Conservation (phyloP, 2,888 invertebrate species). For the Prosopocoilus inquinatus region DNA sequence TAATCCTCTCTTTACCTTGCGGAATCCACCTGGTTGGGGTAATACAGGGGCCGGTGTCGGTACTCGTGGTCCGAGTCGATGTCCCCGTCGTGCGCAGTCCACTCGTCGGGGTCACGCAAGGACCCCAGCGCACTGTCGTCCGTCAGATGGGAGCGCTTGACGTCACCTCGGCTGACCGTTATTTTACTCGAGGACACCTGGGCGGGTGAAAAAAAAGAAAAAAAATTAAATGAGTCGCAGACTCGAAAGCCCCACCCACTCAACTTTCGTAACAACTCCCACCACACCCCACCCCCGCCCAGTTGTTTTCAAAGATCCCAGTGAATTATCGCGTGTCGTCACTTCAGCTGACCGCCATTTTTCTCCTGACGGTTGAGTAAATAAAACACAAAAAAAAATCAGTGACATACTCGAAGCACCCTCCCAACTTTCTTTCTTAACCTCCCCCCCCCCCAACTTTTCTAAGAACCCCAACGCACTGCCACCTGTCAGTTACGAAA, state of each 20-base stretch:
- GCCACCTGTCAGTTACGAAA: too few species aligned
- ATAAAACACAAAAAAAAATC: too few species aligned
- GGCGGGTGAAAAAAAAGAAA: too few species aligned
- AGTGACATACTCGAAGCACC: too few species aligned
- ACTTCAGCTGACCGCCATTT: too few species aligned
- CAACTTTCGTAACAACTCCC: background rate
- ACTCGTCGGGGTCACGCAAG: conserved; percentile 50
- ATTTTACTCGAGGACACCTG: conserved; percentile 41
- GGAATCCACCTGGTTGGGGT: conserved; percentile 42
- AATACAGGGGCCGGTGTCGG: conserved; percentile 45
- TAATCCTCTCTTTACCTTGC: conserved; percentile 31
- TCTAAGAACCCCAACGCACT: too few species aligned
- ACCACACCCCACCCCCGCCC: background rate
- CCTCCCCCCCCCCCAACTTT: too few species aligned
- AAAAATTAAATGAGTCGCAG: background rate
- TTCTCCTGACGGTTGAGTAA: too few species aligned
- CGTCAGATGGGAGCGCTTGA: conserved; percentile 61
- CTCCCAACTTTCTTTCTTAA: too few species aligned
- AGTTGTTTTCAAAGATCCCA: too few species aligned
- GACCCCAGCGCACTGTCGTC: conserved; percentile 67
- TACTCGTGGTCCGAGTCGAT: conserved; percentile 81
- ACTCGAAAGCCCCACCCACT: background rate
- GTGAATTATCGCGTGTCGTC: too few species aligned
- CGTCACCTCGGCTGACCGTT: conserved; percentile 50
- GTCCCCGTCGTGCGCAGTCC: conserved; percentile 83